Evolutionary conservation across 2,888 invertebrate species (phyloP), one percentile per base, ranked within the genome.

Genomic region (Hirudinaria manillensis): DNA sequence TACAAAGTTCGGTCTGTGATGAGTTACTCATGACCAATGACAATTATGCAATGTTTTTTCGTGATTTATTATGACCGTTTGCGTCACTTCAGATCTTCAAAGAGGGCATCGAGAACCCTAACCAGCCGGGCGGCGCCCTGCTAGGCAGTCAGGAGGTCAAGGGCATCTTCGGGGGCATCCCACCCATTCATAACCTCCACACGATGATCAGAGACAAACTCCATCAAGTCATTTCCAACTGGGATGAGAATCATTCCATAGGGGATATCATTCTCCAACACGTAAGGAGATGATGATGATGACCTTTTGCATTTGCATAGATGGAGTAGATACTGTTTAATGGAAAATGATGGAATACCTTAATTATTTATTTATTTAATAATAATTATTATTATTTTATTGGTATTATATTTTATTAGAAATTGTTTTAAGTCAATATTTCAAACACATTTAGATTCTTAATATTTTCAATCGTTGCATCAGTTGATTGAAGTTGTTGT

Each of bases 111-210:
- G 97, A 98, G 86, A 91, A 92, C 81, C 90, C 91, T 87, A 89
- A 90, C 4, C 92, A 93, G 83, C 90, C 91, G 73, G 91, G 91
- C 81, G 89, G 89, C 36, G 81, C 84, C 3, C 80, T 86, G 24
- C 81, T 87, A 76, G 81, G 81, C 3, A 81, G 82, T 82, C 93
- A 93, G 19, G 95, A 97, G 88, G 89, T 93, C 77, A 93, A 93
- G 87, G 91, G 93, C 80, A 95, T 98, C 81, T 98, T 98, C 87
- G 94, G 94, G 80, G 94, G 95, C 85, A 89, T 98, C 84, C 92
- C 93, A 79, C 93, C 94, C 78, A 96, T 99, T 83, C 93, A 93
- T 85, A 93, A 95, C 83, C 90, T 94, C 76, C 98, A 99, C 86
- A 89, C 91, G 85, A 90, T 90, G 80, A 89, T 92, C 87, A 83